Evolutionary conservation across 2,113 vertebrate species (phyloP), one percentile per base, ranked within the genome.

Genomic region (Tichodroma muraria): DNA sequence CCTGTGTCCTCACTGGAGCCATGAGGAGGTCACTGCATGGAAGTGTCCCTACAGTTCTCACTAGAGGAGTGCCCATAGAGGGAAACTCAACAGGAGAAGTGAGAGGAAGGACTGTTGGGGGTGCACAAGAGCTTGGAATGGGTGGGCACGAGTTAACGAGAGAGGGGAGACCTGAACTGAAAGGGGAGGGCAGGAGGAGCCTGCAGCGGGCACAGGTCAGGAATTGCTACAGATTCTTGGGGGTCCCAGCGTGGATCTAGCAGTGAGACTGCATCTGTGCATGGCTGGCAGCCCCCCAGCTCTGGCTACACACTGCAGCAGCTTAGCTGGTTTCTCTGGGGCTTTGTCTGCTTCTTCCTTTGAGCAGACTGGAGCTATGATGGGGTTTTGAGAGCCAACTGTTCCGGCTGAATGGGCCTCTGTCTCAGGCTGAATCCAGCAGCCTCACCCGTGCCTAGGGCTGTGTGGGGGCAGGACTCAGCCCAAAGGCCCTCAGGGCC

Each of bases 61-160:
- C 16, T 0, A 1, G 16, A 66, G 31, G 11, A 9, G 9, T 38
- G 7, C 6, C 37, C 27, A 22, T 42, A 50, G 20, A 31, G 49
- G 30, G 59, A 47, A 60, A 22, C 31, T 60, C 22, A 5, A 1
- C 15, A 42, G 69, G 18, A 77, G 30, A 16, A 68, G 33, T 73
- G 44, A 56, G 35, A 56, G 68, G 80, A 65, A 27, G 38, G 61
- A 11, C 10, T 12, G 10, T 2, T 57, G 38, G 11, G 35, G 15
- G 37, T 28, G 9, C 44, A 8, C 33, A 28, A 45, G 57, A 73
- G 37, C 30, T 37, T 12, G 47, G 66, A 33, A 4, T 1, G 2
- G 22, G 15, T 45, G 56, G 25, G 15, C 28, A 18, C 0, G 1
- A 3, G 30, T 23, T 21, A 12, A 13, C 0, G 2, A 53, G 33